These are phyloP conservation scores for Ditylenchus dipsaci DNA, from an alignment of 1,140 invertebrate genomes.

Conservation along the genomic window DNA sequence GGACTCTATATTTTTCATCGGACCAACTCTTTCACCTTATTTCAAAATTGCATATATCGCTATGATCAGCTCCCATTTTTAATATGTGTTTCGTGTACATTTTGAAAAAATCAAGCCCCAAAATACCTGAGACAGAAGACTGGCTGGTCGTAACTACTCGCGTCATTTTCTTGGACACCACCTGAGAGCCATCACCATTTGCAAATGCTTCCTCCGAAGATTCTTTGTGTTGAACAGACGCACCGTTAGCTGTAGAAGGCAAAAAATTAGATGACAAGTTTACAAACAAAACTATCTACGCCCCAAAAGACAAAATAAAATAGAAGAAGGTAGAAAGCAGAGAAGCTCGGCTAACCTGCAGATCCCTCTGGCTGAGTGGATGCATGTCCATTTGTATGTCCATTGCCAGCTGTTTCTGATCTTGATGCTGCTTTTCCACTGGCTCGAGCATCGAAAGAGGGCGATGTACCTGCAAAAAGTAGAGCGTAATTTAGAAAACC, in stretches of 20 bases:
- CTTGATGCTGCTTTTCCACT: background rate
- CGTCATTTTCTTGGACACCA: constrained; percentile 54
- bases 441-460: background rate
- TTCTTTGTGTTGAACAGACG: constrained; percentile 39
- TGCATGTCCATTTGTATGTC: background rate
- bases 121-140: constrained; percentile 43
- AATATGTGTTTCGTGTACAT: no score
- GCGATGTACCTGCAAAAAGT: constrained; percentile 1
- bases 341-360: background rate
- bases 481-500: background rate
- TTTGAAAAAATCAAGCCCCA: no score
- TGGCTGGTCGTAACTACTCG: constrained; percentile 50
- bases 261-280: constrained; percentile 2
- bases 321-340: background rate
- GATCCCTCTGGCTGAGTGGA: background rate
- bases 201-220: constrained; percentile 45
- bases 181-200: constrained; percentile 44
- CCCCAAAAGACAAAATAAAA: background rate
- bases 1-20: no score
- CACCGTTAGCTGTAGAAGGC: constrained; percentile 6
- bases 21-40: no score
- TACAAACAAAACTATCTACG: background rate
- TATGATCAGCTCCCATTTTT: no score
- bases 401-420: background rate
- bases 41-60: background rate